phyloP scores from a whole-genome alignment of 92 coral and sea anemone genomes.

The Muricea muricata region DNA sequence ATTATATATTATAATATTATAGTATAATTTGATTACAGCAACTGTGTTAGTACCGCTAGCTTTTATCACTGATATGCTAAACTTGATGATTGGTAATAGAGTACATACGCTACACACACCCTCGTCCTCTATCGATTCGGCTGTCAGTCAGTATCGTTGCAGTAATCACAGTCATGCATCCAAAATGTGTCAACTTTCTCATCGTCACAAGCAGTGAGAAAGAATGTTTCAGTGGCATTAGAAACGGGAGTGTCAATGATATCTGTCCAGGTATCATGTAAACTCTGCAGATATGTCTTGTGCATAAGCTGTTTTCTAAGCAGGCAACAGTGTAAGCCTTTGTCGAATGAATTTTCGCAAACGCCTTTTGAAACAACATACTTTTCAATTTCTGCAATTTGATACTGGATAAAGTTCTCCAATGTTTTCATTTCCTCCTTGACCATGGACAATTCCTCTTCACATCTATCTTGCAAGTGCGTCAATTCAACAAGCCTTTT shows the following conservation, averaged over 20 bases:
- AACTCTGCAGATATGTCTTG: conserved; percentile 23
- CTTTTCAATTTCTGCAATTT: conserved; percentile 35
- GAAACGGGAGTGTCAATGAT: conserved; percentile 9
- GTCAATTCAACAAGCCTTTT: conserved; percentile 49
- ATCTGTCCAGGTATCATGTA: conserved; percentile 6
- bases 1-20: too few species aligned
- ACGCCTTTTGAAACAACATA: too few species aligned
- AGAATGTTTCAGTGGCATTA: background rate
- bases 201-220: background rate
- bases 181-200: too few species aligned
- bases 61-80: too few species aligned
- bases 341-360: too few species aligned
- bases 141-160: too few species aligned
- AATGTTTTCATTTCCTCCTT: conserved; percentile 58
- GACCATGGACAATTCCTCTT: conserved; percentile 56
- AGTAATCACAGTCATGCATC: too few species aligned
- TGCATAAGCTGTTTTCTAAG: conserved; percentile 32
- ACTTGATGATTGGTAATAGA: too few species aligned
- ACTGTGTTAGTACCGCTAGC: too few species aligned
- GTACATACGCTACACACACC: too few species aligned
- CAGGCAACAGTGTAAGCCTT: conserved; percentile 43
- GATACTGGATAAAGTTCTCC: background rate
- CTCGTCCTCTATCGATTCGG: too few species aligned
- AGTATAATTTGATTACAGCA: too few species aligned
- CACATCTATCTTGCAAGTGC: conserved; percentile 55